Conservation (phyloP, 2,797 vertebrate species). For the Onychomys torridus region DNA sequence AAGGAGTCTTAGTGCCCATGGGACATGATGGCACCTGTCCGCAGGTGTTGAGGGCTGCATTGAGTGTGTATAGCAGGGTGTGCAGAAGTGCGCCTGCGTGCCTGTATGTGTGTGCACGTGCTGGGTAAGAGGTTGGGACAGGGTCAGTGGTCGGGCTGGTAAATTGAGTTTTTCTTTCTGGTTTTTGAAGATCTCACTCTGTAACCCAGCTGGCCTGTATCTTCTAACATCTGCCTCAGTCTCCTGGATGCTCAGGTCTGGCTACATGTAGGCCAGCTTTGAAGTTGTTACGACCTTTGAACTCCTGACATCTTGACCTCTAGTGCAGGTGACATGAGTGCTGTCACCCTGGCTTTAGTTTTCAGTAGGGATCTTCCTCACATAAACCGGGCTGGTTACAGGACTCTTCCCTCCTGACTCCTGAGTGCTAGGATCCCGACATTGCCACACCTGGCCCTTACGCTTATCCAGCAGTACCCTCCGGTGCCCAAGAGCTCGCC, state of each 20-base stretch:
- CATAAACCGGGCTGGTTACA: not conserved
- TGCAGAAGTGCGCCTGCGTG: not conserved
- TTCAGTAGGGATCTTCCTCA: not conserved
- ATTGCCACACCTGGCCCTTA: not conserved
- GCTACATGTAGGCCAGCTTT: not conserved
- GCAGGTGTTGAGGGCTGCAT: not conserved
- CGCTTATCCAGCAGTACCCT: not conserved
- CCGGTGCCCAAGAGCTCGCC: not conserved
- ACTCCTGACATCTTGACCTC: not conserved
- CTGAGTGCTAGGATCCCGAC: not conserved
- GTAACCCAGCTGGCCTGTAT: not conserved
- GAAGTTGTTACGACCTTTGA: not conserved
- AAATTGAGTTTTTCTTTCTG: not conserved
- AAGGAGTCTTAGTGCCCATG: not conserved
- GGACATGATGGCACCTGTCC: not conserved
- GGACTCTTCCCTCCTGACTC: too few relatives aligned
- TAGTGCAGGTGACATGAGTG: not conserved
- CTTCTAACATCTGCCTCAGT: not conserved
- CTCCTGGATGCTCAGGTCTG: not conserved
- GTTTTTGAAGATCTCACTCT: not conserved
- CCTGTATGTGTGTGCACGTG: too few relatives aligned
- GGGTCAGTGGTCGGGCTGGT: not conserved
- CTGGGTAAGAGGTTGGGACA: not conserved
- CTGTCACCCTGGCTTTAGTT: not conserved
- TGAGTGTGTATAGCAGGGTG: not conserved